These are phyloP conservation scores for Rhipidura dahli DNA, from an alignment of 2,113 vertebrate genomes.

Conservation along the genomic window DNA sequence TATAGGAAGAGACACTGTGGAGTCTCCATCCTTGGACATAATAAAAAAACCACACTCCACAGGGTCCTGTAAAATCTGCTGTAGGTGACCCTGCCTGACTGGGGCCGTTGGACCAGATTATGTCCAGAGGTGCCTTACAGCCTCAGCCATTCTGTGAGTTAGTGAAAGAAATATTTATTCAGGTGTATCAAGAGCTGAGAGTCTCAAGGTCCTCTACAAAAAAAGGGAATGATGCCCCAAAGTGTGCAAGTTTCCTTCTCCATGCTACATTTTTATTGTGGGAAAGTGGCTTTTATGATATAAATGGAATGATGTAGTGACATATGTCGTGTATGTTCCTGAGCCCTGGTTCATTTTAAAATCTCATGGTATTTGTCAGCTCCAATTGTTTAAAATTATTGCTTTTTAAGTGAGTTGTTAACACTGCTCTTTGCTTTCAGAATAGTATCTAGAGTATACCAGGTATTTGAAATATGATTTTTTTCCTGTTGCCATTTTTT, in stretches of 20 bases:
- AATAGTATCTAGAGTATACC: neutral
- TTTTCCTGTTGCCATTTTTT: neutral
- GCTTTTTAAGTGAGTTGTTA: neutral
- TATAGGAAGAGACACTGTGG: neutral
- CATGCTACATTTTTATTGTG: rapidly evolving
- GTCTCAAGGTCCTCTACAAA: neutral
- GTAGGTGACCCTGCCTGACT: neutral
- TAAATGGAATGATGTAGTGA: neutral
- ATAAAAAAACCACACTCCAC: rapidly evolving
- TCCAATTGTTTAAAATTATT: neutral
- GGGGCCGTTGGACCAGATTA: neutral
- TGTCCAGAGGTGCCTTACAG: neutral
- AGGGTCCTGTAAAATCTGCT: neutral
- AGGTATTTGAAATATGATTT: neutral
- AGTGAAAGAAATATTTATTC: neutral
- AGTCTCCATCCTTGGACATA: neutral
- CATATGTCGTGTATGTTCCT: neutral
- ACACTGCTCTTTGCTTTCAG: neutral
- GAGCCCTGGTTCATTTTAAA: neutral
- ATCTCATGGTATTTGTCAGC: neutral
- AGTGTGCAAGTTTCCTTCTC: neutral
- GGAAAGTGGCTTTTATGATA: neutral
- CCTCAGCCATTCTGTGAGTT: neutral
- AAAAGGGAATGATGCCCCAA: neutral
- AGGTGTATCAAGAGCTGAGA: neutral